phyloP scores from a whole-genome alignment of 2,888 invertebrate species.

The Pharmacophagus antenor region DNA sequence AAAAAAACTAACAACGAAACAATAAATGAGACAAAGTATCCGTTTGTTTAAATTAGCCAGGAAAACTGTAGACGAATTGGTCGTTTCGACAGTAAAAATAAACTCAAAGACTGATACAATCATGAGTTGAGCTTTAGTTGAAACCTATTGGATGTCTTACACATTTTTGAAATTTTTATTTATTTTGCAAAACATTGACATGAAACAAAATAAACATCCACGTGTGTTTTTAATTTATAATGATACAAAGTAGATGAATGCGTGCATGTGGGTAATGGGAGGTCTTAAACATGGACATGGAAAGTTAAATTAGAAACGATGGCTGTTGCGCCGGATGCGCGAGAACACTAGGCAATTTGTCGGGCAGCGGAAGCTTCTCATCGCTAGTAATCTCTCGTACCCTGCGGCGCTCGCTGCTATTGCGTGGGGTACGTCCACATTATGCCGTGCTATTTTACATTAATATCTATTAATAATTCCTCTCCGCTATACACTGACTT shows the following conservation, averaged over 20 bases:
- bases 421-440: conserved; percentile 20
- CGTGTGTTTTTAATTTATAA: conserved; percentile 20
- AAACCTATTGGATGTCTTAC: no score
- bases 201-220: neutral
- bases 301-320: conserved; percentile 26
- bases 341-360: conserved; percentile 52
- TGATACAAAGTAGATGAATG: conserved; percentile 2
- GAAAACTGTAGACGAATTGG: no score
- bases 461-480: conserved; percentile 23
- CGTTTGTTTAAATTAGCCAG: no score
- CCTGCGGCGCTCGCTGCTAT: conserved; percentile 40
- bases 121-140: neutral
- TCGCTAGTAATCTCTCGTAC: conserved; percentile 58
- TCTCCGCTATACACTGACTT: neutral
- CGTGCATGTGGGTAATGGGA: conserved; percentile 25
- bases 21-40: neutral
- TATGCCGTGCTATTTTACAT: conserved; percentile 22
- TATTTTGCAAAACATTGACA: neutral
- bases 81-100: no score
- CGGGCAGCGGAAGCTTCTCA: conserved; percentile 62
- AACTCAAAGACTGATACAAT: neutral
- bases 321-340: conserved; percentile 31
- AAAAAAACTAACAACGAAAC: neutral
- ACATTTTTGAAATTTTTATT: neutral
- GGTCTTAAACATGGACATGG: conserved; percentile 22